Percentiles rank a stretch among this genome's conserved stretches.
These are phyloP conservation scores for Diorhabda carinulata DNA, from an alignment of 1,140 invertebrate species.

Conservation along the genomic window DNA sequence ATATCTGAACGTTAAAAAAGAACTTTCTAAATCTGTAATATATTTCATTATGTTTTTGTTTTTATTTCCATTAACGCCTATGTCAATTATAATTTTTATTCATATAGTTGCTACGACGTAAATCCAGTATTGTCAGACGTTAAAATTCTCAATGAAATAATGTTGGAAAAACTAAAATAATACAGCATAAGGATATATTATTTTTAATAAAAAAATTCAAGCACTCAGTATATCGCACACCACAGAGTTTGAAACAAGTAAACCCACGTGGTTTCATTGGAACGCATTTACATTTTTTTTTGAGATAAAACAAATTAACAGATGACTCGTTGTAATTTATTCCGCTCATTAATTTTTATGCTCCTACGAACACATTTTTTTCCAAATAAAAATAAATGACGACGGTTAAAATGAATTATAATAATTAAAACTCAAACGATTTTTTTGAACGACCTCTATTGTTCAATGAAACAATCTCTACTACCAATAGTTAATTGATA, in stretches of 20 bases:
- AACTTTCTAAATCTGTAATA: no score
- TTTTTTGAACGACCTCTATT: not conserved
- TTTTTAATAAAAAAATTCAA: conserved; percentile 33
- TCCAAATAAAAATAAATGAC: not conserved
- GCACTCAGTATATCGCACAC: conserved; percentile 30
- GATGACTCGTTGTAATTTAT: not conserved
- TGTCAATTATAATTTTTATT: not conserved
- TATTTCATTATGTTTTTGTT: not conserved
- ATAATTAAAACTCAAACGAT: not conserved
- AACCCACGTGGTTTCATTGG: conserved; percentile 16
- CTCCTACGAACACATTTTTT: not conserved
- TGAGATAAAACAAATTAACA: not conserved
- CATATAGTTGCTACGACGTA: not conserved
- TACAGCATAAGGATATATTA: conserved; percentile 7
- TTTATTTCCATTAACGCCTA: not conserved
- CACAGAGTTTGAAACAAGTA: conserved; percentile 11
- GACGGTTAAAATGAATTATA: not conserved
- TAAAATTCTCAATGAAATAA: not conserved
- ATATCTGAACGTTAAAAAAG: no score
- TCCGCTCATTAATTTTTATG: not conserved
- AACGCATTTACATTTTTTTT: conserved; percentile 8
- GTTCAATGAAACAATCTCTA: not conserved
- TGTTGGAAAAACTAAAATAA: conserved; percentile 7
- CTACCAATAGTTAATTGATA: no score
- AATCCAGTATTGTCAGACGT: not conserved